Base-by-base conservation (phyloP, 1,140 invertebrate genomes). In the Penaeus indicus region DNA sequence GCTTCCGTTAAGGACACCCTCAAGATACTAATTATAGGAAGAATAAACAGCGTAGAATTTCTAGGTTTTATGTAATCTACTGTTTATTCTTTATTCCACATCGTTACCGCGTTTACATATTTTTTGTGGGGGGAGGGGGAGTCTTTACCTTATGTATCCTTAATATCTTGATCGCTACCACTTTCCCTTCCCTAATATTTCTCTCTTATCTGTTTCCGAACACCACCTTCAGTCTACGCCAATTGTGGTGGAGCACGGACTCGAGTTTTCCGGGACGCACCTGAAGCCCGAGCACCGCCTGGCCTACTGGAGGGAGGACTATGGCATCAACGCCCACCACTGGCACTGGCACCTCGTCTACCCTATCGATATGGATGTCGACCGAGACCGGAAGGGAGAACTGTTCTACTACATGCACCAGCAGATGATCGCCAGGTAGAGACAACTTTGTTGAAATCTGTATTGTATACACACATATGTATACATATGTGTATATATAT, bases 351-450 rank as follows among this genome's bases (percentile, higher is more conserved):
- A 92, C 63, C 84, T 91, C 18, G 90, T 91, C 21, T 92, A 91
- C 67, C 91, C 91, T 13, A 72, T 85, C 42, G 81, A 54, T 0
- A 64, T 88, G 81, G 92, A 94, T 18, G 94, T 95, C 32, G 27
- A 8, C n/a, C 22, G 62, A 19, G 88, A 90, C 38, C 72, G 91
- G 8, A 88, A 90, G 42, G 91, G 91, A 78, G 91, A 91, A 84
- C 79, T 91, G 3, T 91, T 91, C 81, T 91, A 88, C 54, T 91
- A 90, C 77, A 90, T 91, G 89, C 91, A 91, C 79, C 90, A 91
- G n/a, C 90, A 91, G n/a, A 84, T 92, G 86, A 62, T 91, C 32
- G 91, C 91, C 19, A 83, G 87, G 87, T 84, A 54, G 80, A 78
- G 11, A 22, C 22, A 3, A 27, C 67, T 2, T 21, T 32, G 21